phyloP scores from a whole-genome alignment of 2,113 vertebrate genomes.

The Nycticebus coucang region DNA sequence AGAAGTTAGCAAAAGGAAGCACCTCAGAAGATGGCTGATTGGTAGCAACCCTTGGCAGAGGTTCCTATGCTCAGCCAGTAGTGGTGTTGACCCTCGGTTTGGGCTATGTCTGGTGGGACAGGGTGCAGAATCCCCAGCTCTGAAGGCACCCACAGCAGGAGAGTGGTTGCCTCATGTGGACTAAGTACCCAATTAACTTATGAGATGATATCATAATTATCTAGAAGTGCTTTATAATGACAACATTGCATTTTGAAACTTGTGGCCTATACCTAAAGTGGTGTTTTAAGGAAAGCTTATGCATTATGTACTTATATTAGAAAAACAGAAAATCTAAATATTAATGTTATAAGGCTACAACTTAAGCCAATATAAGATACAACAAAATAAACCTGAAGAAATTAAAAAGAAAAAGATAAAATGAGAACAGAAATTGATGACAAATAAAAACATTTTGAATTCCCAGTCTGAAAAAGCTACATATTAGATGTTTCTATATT shows the following conservation, averaged over 20 bases:
- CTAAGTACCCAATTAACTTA: background rate
- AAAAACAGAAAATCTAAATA: background rate
- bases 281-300: background rate
- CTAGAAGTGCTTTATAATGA: background rate
- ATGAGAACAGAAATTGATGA: background rate
- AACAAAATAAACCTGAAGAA: background rate
- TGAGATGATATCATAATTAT: background rate
- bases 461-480: background rate
- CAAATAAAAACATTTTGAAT: background rate
- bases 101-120: no score
- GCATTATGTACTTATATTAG: background rate
- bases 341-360: background rate
- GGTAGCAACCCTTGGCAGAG: no score
- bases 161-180: no score
- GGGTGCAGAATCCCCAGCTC: no score
- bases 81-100: no score
- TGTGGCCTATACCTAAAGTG: background rate
- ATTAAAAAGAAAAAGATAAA: background rate
- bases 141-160: no score
- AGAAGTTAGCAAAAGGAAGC: no score
- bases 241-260: background rate
- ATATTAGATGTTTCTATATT: background rate
- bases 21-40: no score
- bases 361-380: background rate
- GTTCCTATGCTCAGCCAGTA: no score